These are phyloP conservation scores for Bombycilla garrulus DNA, from an alignment of 2,113 vertebrate species.

Conservation along the genomic window DNA sequence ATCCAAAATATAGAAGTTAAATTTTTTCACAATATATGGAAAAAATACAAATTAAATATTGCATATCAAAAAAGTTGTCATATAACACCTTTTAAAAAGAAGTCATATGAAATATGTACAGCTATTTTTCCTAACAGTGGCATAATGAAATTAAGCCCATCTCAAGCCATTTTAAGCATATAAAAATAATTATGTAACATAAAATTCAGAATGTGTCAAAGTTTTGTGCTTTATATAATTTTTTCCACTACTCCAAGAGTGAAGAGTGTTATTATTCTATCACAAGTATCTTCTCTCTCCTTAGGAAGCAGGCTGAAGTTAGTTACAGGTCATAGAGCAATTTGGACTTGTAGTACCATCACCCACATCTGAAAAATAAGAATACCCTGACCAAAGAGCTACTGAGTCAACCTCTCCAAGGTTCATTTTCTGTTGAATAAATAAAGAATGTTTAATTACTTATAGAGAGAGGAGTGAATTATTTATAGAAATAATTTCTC, in stretches of 20 bases:
- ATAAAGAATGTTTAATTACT: constrained; percentile 13
- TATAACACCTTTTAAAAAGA: background rate
- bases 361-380: background rate
- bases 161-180: background rate
- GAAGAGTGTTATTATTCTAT: background rate
- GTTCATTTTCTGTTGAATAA: constrained; percentile 3
- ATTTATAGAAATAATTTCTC: constrained; percentile 5
- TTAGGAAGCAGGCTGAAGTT: background rate
- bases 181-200: background rate
- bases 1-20: background rate
- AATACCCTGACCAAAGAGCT: background rate
- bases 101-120: background rate
- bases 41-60: background rate
- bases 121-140: background rate
- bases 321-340: background rate
- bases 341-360: background rate
- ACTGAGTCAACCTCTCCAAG: background rate
- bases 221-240: background rate
- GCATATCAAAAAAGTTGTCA: background rate
- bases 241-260: background rate
- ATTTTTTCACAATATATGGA: background rate
- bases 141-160: background rate
- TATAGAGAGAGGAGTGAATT: background rate
- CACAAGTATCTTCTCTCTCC: background rate
- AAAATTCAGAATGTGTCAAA: background rate